phyloP scores from a whole-genome alignment of 2,797 vertebrate genomes.

The Macropus fuliginosus region DNA sequence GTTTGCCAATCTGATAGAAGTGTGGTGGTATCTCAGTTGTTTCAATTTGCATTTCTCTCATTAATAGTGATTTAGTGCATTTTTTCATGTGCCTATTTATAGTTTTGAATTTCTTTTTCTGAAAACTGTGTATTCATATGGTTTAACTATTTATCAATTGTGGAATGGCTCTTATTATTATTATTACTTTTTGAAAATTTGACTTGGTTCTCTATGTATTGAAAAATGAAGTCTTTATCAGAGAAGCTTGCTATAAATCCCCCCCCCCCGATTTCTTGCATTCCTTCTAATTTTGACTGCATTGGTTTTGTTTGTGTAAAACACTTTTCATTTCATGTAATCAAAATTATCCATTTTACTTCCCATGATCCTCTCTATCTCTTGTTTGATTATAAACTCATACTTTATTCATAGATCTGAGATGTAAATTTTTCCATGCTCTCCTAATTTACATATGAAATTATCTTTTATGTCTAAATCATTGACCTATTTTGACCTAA shows the following conservation, averaged over 20 bases:
- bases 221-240: not conserved
- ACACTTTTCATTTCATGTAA: not conserved
- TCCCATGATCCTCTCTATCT: not conserved
- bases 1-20: not conserved
- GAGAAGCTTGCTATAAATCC: not conserved
- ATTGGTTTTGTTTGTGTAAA: not conserved
- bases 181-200: not conserved
- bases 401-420: not conserved
- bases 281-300: not conserved
- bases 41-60: not conserved
- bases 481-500: not conserved
- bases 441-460: not conserved
- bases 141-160: not conserved
- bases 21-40: not conserved
- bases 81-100: not conserved
- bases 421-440: not conserved
- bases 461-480: not conserved
- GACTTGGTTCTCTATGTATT: not conserved
- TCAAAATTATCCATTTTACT: not conserved
- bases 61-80: not conserved
- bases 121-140: not conserved
- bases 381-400: not conserved
- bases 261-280: fast-evolving
- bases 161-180: not conserved
- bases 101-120: not conserved